Conservation (phyloP, 1,140 invertebrate species). For the Tenebrio molitor region DNA sequence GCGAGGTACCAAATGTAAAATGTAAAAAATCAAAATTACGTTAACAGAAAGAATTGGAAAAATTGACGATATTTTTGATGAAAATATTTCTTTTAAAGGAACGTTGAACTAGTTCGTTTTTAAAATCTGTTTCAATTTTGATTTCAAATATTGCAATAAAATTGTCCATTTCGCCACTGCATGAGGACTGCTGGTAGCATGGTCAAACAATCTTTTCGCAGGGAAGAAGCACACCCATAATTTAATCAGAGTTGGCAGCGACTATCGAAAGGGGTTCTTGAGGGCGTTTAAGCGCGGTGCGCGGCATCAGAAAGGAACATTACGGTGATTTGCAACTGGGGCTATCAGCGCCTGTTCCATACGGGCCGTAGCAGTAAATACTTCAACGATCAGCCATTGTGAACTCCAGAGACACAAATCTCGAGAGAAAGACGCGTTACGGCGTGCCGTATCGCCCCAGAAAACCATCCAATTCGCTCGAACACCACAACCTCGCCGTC, state of each 20-base stretch:
- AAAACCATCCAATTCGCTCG: constrained; percentile 44
- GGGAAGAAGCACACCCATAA: constrained; percentile 4
- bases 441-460: constrained; percentile 51
- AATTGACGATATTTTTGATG: too few species aligned
- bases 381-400: constrained; percentile 63
- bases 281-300: constrained; percentile 49
- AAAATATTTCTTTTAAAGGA: too few species aligned
- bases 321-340: constrained; percentile 64
- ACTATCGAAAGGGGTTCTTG: constrained; percentile 47
- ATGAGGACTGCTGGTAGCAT: too few species aligned
- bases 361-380: constrained; percentile 61
- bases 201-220: too few species aligned
- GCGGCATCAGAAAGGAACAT: constrained; percentile 58
- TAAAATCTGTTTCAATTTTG: too few species aligned
- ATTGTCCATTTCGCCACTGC: too few species aligned
- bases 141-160: too few species aligned
- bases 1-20: too few species aligned
- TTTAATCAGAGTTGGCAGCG: constrained; percentile 6
- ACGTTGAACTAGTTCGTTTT: too few species aligned
- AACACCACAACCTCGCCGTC: constrained; percentile 15
- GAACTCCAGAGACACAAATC: constrained; percentile 62
- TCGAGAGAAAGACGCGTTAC: constrained; percentile 58
- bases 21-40: too few species aligned
- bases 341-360: constrained; percentile 61
- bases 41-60: too few species aligned